phyloP scores from a whole-genome alignment of 2,113 vertebrate species.

The Albula glossodonta region DNA sequence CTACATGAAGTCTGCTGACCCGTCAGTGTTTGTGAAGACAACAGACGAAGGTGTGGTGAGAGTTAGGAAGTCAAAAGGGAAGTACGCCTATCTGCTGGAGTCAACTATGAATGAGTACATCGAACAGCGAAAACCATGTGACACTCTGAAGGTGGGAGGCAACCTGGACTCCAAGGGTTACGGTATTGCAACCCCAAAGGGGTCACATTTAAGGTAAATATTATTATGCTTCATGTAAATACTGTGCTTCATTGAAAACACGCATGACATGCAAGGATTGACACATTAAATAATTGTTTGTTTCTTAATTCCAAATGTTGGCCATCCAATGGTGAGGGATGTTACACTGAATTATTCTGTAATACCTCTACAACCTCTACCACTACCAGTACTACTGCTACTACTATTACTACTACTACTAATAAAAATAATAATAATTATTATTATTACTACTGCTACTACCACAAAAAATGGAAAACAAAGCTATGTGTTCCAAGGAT shows the following conservation, averaged over 20 bases:
- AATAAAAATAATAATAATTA: no score
- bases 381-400: no score
- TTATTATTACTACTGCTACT: no score
- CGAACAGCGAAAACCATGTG: constrained; percentile 94
- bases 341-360: not conserved
- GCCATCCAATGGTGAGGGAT: constrained; percentile 14
- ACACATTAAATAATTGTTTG: not conserved
- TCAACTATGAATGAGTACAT: constrained; percentile 99
- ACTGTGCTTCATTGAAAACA: not conserved
- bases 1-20: constrained; percentile 97
- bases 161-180: constrained; percentile 99
- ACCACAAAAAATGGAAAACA: no score
- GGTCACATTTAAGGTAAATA: constrained; percentile 92
- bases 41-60: constrained; percentile 95
- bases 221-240: not conserved
- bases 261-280: not conserved
- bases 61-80: constrained; percentile 97
- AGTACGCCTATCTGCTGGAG: constrained; percentile 97
- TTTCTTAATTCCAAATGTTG: not conserved
- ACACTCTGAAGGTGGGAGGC: constrained; percentile 99
- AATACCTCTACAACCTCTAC: no score
- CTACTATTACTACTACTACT: no score
- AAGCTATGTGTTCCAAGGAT: no score
- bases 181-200: constrained; percentile 97
- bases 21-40: constrained; percentile 96